A percentile compares a stretch with the other conserved stretches of the same genome.
phyloP scores from a whole-genome alignment of 2,797 vertebrate genomes.

The Ceyx erithaca region DNA sequence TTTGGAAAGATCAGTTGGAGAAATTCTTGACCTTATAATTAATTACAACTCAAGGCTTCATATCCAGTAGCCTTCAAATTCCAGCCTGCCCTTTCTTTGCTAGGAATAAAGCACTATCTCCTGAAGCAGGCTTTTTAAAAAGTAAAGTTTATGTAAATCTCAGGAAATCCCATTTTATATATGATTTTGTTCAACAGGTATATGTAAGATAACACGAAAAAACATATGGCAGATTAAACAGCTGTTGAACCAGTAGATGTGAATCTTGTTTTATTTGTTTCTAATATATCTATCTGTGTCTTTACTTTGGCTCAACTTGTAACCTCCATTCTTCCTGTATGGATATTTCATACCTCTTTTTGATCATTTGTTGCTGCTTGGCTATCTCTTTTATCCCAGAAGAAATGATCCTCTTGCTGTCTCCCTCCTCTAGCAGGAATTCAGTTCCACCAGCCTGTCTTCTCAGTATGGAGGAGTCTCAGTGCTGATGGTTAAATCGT shows the following conservation, averaged over 20 bases:
- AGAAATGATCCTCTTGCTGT: neutral
- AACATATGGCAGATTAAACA: neutral
- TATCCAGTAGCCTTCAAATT: neutral
- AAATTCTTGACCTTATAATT: neutral
- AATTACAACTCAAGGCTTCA: neutral
- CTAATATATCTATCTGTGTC: neutral
- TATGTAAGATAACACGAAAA: neutral
- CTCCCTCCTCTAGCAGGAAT: neutral
- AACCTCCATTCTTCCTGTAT: neutral
- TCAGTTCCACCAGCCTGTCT: neutral
- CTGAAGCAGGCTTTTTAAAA: neutral
- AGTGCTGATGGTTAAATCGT: accelerated
- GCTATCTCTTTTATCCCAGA: neutral
- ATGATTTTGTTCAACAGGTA: constrained; percentile 37
- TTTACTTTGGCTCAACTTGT: neutral
- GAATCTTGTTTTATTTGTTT: neutral
- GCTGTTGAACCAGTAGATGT: neutral
- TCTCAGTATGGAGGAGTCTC: neutral
- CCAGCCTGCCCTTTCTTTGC: neutral
- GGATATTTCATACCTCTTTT: neutral
- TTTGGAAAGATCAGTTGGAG: neutral
- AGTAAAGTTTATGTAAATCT: constrained; percentile 41
- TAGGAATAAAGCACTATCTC: neutral
- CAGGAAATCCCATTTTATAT: constrained; percentile 37
- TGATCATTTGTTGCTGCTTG: neutral